Base-by-base conservation (phyloP, 2,797 vertebrate genomes). In the Pseudochromis fuscus region DNA sequence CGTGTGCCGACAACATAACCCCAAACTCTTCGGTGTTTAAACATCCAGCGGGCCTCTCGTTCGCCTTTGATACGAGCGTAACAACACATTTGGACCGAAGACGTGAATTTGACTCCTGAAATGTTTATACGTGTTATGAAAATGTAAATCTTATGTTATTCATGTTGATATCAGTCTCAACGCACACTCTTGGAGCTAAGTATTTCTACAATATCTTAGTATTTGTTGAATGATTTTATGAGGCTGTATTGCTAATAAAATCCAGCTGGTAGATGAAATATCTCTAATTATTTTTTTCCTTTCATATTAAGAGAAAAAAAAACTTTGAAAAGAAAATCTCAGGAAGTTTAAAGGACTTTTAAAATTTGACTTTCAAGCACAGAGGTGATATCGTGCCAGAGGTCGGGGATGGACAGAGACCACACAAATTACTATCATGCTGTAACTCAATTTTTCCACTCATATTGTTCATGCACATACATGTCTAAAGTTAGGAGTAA, bases 191-290 rank as follows among this genome's bases (percentile, higher is more conserved):
- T 82, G 82, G 84, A 78, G 86, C 69, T 87, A 61, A 84, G 70
- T 89, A 86, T 92, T 90, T 85, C 81, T 91, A 91, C 72, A 74
- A 31, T 77, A 94, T 92, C 90, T 89, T 91, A 93, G 94, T 90
- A 78, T 90, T 91, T 94, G 93, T 88, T 87, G 65, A 88, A 90
- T 91, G 73, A 67, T 91, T 91, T 92, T 89, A 94, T 94, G 94
- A 85, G 91, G 92, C 93, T 96, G 94, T 95, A 79, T 92, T 94
- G 91, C 92, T 94, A 97, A 97, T 97, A 97, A 97, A 97, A 95
- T 94, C 93, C 93, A 95, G 93, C 94, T 96, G 93, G 60, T 90
- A 82, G 76, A 82, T 84, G 19, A 89, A 92, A 92, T 83, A 89
- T 79, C 71, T 84, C 80, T 76, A 18, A 46, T 59, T 62, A 67